Percentiles rank a stretch among this genome's conserved stretches.
phyloP scores from a whole-genome alignment of 2,113 vertebrate species.

The Corydoras sp. region DNA sequence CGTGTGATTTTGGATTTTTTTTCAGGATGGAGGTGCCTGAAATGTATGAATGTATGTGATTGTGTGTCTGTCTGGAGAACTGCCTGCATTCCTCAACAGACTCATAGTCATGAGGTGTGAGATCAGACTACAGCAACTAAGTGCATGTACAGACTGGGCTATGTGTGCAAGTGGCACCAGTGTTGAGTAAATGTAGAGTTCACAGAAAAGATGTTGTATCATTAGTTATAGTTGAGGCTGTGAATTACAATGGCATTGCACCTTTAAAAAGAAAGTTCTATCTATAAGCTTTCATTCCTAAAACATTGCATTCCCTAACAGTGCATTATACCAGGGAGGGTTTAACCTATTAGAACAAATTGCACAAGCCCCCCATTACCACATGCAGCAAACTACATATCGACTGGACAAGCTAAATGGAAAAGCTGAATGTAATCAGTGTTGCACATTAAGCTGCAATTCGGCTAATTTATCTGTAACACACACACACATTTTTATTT shows the following conservation, averaged over 20 bases:
- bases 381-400: too few species aligned
- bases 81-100: constrained; percentile 31
- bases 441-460: too few species aligned
- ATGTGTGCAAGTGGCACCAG: not conserved
- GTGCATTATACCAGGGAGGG: too few species aligned
- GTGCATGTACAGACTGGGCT: constrained; percentile 16
- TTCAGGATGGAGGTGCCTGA: not conserved
- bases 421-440: too few species aligned
- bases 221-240: not conserved
- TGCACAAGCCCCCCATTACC: too few species aligned
- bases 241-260: not conserved
- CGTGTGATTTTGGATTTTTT: too few species aligned
- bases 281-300: not conserved
- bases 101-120: constrained; percentile 21
- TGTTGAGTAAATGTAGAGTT: constrained; percentile 6
- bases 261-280: not conserved
- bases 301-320: too few species aligned
- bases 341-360: too few species aligned
- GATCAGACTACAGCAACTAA: constrained; percentile 11
- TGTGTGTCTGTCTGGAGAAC: constrained; percentile 13
- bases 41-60: constrained; percentile 25
- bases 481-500: too few species aligned
- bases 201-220: not conserved
- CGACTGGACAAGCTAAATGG: too few species aligned
- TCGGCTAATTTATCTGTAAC: too few species aligned